A percentile compares a stretch with the other conserved stretches of the same genome.
Evolutionary conservation across 2,797 vertebrate genomes (phyloP).

Genomic region (Clarias platycephalus): DNA sequence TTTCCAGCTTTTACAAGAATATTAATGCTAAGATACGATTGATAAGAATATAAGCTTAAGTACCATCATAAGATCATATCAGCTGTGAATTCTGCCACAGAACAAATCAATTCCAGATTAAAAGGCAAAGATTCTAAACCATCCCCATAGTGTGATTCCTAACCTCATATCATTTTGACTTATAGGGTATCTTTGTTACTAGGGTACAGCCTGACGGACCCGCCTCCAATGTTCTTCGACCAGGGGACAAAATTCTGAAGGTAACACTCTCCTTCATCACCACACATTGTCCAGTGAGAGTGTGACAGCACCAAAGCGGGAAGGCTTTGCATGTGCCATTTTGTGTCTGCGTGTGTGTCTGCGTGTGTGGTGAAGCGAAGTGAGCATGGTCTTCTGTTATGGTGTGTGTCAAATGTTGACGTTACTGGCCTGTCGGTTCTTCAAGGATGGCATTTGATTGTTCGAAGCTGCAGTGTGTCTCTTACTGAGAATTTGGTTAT

Average conservation of each 20-base stretch:
- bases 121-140: constrained; percentile 85
- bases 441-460: constrained; percentile 29
- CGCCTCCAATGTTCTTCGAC: constrained; percentile 88
- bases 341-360: constrained; percentile 29
- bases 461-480: constrained; percentile 29
- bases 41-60: neutral
- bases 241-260: constrained; percentile 98
- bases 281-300: constrained; percentile 51
- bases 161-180: constrained; percentile 99
- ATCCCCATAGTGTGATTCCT: constrained; percentile 88
- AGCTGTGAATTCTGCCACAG: neutral
- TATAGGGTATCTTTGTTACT: constrained; percentile 99
- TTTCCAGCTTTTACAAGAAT: neutral
- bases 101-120: constrained; percentile 41
- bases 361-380: constrained; percentile 22
- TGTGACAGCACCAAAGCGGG: constrained; percentile 46
- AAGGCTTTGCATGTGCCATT: constrained; percentile 62
- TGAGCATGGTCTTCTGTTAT: constrained; percentile 54
- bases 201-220: constrained; percentile 99
- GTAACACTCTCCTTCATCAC: constrained; percentile 74
- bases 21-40: too few relatives aligned
- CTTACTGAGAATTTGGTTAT: constrained; percentile 8
- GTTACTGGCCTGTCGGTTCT: constrained; percentile 32
- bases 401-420: constrained; percentile 43
- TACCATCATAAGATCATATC: neutral